Percentiles rank a stretch among this genome's conserved stretches.
Evolutionary conservation across 1,140 invertebrate species (phyloP).

Genomic region (Papilio aristodemus): DNA sequence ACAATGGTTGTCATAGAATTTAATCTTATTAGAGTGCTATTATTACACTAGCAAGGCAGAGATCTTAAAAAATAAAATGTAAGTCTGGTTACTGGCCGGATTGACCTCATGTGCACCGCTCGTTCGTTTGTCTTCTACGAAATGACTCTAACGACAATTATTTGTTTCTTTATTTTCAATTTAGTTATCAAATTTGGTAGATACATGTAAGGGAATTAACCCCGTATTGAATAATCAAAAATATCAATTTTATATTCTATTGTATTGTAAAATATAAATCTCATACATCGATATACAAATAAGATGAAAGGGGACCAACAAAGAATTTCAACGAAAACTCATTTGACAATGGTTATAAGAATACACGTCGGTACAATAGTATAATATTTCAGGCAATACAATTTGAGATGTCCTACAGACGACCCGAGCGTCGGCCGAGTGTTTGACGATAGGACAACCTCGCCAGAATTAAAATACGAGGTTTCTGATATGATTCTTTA

Average conservation of each 20-base stretch:
- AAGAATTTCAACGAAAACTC: not conserved
- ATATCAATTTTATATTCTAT: not conserved
- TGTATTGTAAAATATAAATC: not conserved
- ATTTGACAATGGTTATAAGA: slow-evolving; percentile 2
- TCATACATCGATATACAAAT: not conserved
- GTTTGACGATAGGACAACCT: slow-evolving; percentile 8
- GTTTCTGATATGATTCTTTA: slow-evolving; percentile 10
- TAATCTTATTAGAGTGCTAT: not conserved
- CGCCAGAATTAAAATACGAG: not conserved
- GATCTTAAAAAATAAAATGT: too few species aligned
- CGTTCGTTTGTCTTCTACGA: too few species aligned
- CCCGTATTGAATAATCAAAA: not conserved
- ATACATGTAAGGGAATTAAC: not conserved
- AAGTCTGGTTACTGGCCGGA: too few species aligned
- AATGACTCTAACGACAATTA: too few species aligned
- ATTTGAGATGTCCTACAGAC: slow-evolving; percentile 30
- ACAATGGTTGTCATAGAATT: not conserved
- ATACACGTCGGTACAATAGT: slow-evolving; percentile 15
- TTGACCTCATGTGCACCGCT: too few species aligned
- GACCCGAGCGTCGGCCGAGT: slow-evolving; percentile 16
- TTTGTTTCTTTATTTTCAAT: too few species aligned
- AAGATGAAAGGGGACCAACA: not conserved
- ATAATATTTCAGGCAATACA: slow-evolving; percentile 29
- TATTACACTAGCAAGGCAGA: not conserved
- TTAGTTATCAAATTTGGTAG: too few species aligned